Percentiles rank a stretch among this genome's conserved stretches.
phyloP scores from a whole-genome alignment of 2,888 invertebrate species.

The Acronicta psi region DNA sequence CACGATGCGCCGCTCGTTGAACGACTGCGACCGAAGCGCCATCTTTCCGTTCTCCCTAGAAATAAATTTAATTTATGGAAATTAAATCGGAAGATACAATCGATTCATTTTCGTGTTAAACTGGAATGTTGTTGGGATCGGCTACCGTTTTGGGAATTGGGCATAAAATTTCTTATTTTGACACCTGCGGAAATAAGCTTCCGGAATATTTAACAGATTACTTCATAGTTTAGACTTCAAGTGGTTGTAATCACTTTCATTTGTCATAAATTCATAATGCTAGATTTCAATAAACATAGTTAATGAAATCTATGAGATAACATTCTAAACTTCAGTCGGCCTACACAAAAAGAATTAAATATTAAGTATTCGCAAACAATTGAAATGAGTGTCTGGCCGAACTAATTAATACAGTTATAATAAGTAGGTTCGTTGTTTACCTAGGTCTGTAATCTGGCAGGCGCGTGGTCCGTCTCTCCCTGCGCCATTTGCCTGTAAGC shows the following conservation, averaged over 20 bases:
- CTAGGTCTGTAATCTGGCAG: conserved; percentile 85
- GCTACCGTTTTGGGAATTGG: conserved; percentile 46
- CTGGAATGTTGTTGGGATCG: conserved; percentile 47
- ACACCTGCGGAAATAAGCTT: conserved; percentile 26
- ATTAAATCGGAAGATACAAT: conserved; percentile 58
- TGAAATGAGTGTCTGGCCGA: background rate
- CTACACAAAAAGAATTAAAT: too few relatives aligned
- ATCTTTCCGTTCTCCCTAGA: conserved; percentile 86
- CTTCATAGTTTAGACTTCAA: too few relatives aligned
- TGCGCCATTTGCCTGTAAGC: conserved; percentile 92
- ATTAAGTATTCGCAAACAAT: too few relatives aligned
- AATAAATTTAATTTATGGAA: conserved; percentile 58
- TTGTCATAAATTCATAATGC: too few relatives aligned
- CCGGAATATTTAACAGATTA: conserved; percentile 9
- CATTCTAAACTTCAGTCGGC: too few relatives aligned
- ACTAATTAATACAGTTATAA: background rate
- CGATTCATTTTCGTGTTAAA: conserved; percentile 45
- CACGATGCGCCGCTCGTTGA: conserved; percentile 82
- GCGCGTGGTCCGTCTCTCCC: conserved; percentile 90
- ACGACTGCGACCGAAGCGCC: conserved; percentile 86
- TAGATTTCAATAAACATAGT: too few relatives aligned
- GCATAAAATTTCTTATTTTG: conserved; percentile 22
- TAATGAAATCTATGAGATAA: too few relatives aligned
- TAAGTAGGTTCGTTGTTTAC: conserved; percentile 62
- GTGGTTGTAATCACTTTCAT: too few relatives aligned